Evolutionary conservation across 2,113 vertebrate species (phyloP), one percentile per base, ranked within the genome.

Genomic region (Strix aluco): DNA sequence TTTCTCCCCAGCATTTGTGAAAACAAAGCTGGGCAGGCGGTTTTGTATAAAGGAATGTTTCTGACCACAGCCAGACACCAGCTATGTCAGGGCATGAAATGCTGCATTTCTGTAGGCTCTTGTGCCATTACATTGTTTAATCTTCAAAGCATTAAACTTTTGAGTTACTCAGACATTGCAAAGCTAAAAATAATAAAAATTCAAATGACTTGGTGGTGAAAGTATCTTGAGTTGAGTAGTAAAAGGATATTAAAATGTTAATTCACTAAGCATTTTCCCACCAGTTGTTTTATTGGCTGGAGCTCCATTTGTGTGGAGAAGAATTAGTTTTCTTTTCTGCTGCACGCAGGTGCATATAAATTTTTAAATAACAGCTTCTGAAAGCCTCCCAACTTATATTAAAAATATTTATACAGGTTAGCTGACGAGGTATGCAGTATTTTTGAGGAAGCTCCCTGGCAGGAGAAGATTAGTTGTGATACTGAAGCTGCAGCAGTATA

Each of bases 131-230:
- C 79, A 86, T 95, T 95, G 93, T 97, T 97, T 91, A 95, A 95
- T 93, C 87, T 96, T 96, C 93, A 96, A 92, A 96, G 93, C 91
- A 79, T 96, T 93, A 81, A 97, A 95, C 88, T 90, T 97, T 78
- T n/a, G 92, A 84, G 90, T 92, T 95, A 32, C 63, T 92, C 88
- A 94, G 94, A 93, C 80, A 36, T 61, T 72, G 86, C 87, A 51
- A 73, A 94, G 95, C 89, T 95, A 94, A 96, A 97, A 97, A 96
- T 94, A 97, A 95, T 94, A 95, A 92, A 96, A 96, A 95, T 96
- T 94, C 91, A 97, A 97, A 97, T 95, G 89, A 89, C 87, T 96
- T 44, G 89, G 74, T 96, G 94, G 84, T 96, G 91, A 88, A 96
- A 95, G 81, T 95, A 85, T 91, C 96, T 91, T 25, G 95, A 87